Evolutionary conservation across 2,797 vertebrate species (phyloP), one percentile per base, ranked within the genome.

Genomic region (Pelochelys cantorii): DNA sequence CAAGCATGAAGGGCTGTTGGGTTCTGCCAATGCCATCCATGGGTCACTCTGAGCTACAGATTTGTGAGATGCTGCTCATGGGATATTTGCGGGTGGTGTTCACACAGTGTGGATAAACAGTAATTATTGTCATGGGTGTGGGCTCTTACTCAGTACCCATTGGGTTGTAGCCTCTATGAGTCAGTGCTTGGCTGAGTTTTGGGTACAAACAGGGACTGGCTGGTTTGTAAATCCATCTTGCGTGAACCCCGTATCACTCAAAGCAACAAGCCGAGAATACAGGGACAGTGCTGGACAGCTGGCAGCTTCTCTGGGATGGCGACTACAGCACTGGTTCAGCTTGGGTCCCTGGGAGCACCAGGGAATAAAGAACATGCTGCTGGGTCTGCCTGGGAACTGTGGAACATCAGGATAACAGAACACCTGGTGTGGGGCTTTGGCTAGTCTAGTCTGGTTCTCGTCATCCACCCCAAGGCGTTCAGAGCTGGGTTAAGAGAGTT

Each of bases 381-480:
- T 25, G 2, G 37, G 12, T 23, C 37, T 27, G 42, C 23, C 42
- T 27, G 14, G 25, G 42, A 48, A 48, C 37, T 14, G 22, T 6
- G 74, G 23, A 15, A 48, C 25, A 29, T 48, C 4, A 68, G 25
- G 42, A 42, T 52, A 52, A 5, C 7, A 17, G 74, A 52, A 48
- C 7, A 48, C 17, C 23, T 7, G 5, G 74, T 77, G n/a, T 17
- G 11, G 18, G 18, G 15, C 8, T 34, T 31, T 71, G 65, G 65
- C 18, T 34, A 68, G 65, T 34, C 0, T 2, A 4, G 79, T 53
- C 48, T 79, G 37, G 27, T 4, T 80, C 94, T 90, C 37, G 85
- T 87, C 90, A 87, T 71, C 77, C 86, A 37, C 75, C 59, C 81
- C 48, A 10, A 86, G 85, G 83, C 53, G 83, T 71, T 94, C 81